Percentiles rank a stretch among this genome's conserved stretches.
phyloP scores from a whole-genome alignment of 2,797 vertebrate genomes.

The Darevskia mixta region DNA sequence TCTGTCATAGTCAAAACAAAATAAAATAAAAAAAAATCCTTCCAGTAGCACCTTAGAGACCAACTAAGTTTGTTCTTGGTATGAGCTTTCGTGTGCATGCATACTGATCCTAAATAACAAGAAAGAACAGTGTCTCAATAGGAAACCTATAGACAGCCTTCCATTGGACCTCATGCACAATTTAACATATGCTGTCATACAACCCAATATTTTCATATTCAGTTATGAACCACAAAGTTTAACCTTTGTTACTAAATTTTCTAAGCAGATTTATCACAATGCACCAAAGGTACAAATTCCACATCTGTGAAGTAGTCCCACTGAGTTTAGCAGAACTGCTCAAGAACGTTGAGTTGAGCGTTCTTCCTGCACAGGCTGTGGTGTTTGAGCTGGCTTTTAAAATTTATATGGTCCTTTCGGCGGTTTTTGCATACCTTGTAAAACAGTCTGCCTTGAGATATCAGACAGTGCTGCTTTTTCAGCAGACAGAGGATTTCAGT shows the following conservation, averaged over 20 bases:
- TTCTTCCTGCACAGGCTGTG: not conserved
- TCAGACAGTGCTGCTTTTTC: not conserved
- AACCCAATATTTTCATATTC: not conserved
- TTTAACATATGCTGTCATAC: not conserved
- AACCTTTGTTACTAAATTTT: not conserved
- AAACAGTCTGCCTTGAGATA: not conserved
- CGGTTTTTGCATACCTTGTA: not conserved
- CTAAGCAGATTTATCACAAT: not conserved
- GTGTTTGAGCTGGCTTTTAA: not conserved
- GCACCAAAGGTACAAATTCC: not conserved
- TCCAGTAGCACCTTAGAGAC: no score
- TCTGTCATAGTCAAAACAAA: no score
- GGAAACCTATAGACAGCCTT: not conserved
- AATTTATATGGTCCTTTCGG: not conserved
- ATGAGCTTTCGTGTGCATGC: no score
- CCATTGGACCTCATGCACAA: not conserved
- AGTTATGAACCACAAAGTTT: not conserved
- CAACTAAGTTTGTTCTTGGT: no score
- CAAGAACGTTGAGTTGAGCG: not conserved
- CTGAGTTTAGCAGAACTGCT: not conserved
- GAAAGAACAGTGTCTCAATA: not conserved
- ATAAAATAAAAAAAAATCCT: no score
- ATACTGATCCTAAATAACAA: not conserved
- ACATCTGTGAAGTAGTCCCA: no score
- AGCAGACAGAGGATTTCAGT: slow-evolving; percentile 3